These are phyloP conservation scores for Rhorus exstirpatorius DNA, from an alignment of 2,888 invertebrate species.

Conservation along the genomic window DNA sequence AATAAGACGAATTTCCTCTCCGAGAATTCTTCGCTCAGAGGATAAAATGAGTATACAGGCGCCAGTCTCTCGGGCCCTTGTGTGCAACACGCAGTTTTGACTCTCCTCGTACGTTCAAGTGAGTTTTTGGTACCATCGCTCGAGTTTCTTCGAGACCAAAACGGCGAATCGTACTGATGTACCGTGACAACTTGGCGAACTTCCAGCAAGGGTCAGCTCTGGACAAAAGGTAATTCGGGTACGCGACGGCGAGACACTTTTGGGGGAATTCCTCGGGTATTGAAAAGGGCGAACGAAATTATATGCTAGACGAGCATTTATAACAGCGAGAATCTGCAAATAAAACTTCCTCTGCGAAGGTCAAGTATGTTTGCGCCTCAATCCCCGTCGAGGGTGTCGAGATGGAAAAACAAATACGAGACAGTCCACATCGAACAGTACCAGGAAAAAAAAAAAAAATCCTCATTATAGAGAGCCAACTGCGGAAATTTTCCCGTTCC, in stretches of 20 bases:
- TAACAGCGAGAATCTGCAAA: no score
- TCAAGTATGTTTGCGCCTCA: no score
- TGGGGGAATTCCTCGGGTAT: constrained; percentile 50
- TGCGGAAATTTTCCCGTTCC: no score
- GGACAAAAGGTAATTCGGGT: constrained; percentile 66
- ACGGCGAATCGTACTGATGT: constrained; percentile 51
- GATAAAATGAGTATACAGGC: background rate
- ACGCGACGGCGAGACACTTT: constrained; percentile 19
- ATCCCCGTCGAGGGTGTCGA: no score
- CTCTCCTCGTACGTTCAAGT: no score
- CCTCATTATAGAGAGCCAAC: no score
- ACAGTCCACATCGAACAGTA: no score
- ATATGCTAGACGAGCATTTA: no score
- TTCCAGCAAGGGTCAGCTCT: constrained; percentile 64
- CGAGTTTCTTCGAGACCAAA: constrained; percentile 16
- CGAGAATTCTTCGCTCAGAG: constrained; percentile 44
- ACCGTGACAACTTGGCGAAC: constrained; percentile 62
- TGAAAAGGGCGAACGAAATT: background rate
- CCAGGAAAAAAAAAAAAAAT: no score
- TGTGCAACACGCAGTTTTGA: no score
- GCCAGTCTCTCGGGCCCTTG: background rate
- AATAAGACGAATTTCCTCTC: constrained; percentile 42
- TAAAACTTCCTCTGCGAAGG: no score
- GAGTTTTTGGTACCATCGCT: background rate
- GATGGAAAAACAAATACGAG: no score